A percentile compares a stretch with the other conserved stretches of the same genome.
Conservation (phyloP, 2,113 vertebrate species). For the Serilophus lunatus region DNA sequence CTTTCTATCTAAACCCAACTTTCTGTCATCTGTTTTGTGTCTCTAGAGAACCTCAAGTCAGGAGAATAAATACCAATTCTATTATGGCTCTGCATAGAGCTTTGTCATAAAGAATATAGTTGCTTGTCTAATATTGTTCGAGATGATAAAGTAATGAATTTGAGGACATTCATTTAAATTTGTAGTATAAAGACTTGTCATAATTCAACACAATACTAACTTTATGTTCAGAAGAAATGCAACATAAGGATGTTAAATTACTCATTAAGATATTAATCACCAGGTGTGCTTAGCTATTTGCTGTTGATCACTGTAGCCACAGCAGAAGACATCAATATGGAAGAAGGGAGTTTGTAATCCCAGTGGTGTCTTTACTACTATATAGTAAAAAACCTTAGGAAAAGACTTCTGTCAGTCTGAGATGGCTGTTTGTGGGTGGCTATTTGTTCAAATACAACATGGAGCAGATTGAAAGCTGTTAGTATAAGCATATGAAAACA, state of each 20-base stretch:
- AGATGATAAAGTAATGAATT: not conserved
- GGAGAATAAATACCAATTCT: not conserved
- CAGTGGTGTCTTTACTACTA: not conserved
- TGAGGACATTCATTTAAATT: not conserved
- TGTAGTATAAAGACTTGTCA: not conserved
- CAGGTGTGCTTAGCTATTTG: not conserved
- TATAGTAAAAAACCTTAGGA: not conserved
- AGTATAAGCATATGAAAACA: not conserved
- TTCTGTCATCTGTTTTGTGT: not conserved
- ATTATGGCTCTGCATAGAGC: not conserved
- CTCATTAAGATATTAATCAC: not conserved
- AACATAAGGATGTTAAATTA: not conserved
- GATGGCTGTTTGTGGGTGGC: not conserved
- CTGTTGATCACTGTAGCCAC: not conserved
- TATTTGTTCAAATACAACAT: not conserved
- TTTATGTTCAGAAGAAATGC: not conserved
- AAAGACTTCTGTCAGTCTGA: not conserved
- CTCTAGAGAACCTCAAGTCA: not conserved
- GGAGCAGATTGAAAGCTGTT: not conserved
- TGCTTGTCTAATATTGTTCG: not conserved
- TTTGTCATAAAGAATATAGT: not conserved
- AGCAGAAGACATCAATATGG: accelerated
- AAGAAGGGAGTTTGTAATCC: not conserved
- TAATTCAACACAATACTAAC: not conserved
- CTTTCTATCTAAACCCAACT: not conserved